Evolutionary conservation across 2,888 invertebrate species (phyloP).

Genomic region (Serripes groenlandicus): DNA sequence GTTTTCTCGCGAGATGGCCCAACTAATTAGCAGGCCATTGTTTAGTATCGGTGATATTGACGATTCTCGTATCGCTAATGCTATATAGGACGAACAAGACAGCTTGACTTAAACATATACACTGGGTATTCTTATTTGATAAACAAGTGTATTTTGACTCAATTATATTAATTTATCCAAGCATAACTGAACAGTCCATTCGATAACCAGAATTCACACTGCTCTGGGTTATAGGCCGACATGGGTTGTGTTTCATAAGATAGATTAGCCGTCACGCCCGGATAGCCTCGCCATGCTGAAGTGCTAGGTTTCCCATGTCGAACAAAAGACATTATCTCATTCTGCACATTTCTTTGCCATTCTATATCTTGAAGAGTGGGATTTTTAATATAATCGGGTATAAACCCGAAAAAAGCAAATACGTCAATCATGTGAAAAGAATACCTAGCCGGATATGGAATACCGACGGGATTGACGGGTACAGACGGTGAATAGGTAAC

Average conservation of each 20-base stretch:
- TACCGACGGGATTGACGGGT: conserved; percentile 66
- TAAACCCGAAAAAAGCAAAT: conserved; percentile 76
- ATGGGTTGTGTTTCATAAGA: conserved; percentile 57
- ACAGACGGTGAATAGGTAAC: conserved; percentile 75
- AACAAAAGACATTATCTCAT: conserved; percentile 75
- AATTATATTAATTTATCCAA: conserved; percentile 80
- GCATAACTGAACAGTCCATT: conserved; percentile 77
- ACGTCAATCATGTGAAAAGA: conserved; percentile 79
- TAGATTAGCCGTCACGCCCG: conserved; percentile 70
- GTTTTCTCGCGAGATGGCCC: too few relatives aligned
- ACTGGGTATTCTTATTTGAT: too few relatives aligned
- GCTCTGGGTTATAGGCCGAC: conserved; percentile 67
- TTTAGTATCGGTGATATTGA: too few relatives aligned
- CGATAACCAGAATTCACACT: conserved; percentile 78
- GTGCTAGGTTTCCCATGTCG: conserved; percentile 66
- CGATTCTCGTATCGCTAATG: too few relatives aligned
- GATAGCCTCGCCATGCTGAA: conserved; percentile 69
- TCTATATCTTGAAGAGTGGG: conserved; percentile 68
- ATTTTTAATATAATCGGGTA: conserved; percentile 64
- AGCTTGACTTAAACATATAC: too few relatives aligned
- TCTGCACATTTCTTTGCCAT: conserved; percentile 72
- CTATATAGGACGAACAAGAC: too few relatives aligned
- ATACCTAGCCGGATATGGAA: conserved; percentile 66
- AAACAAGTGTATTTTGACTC: too few relatives aligned
- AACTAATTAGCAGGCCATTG: too few relatives aligned